Conservation (phyloP, 2,888 invertebrate species). For the Ferdinandea cuprea region DNA sequence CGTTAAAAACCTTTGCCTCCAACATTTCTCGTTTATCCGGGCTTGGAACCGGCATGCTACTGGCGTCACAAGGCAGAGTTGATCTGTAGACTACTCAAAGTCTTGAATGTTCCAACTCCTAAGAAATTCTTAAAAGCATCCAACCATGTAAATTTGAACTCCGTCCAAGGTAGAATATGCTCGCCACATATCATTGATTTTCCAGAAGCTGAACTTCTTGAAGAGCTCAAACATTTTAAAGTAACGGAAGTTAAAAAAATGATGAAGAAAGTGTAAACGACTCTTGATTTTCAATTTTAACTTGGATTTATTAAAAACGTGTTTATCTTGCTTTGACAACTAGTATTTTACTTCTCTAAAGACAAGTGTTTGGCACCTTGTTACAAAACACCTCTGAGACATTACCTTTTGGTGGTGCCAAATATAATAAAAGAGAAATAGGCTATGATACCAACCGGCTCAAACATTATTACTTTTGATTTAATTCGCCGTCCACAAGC, state of each 20-base stretch:
- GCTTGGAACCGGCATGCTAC: too few species aligned
- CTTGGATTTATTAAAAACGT: too few species aligned
- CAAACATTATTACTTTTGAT: slow-evolving; percentile 16
- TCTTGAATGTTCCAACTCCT: background rate
- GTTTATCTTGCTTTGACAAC: too few species aligned
- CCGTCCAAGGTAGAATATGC: slow-evolving; percentile 21
- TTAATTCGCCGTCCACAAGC: slow-evolving; percentile 11
- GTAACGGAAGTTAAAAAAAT: slow-evolving; percentile 18
- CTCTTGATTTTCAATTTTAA: too few species aligned
- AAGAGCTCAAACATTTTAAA: slow-evolving; percentile 11
- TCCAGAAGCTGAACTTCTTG: slow-evolving; percentile 4
- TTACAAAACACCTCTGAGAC: too few species aligned
- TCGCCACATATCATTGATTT: slow-evolving; percentile 23
- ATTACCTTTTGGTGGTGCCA: too few species aligned
- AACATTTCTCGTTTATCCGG: too few species aligned
- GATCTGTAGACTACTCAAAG: slow-evolving; percentile 8
- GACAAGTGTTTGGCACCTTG: too few species aligned
- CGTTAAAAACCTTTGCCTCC: too few species aligned
- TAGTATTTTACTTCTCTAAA: too few species aligned
- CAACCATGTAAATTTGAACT: slow-evolving; percentile 1
- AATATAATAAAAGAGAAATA: slow-evolving; percentile 15
- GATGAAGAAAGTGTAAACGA: too few species aligned
- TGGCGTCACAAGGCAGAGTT: too few species aligned
- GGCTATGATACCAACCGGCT: background rate
- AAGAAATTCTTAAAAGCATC: slow-evolving; percentile 10